These are phyloP conservation scores for Anagrus nilaparvatae DNA, from an alignment of 1,140 invertebrate genomes.

Conservation along the genomic window DNA sequence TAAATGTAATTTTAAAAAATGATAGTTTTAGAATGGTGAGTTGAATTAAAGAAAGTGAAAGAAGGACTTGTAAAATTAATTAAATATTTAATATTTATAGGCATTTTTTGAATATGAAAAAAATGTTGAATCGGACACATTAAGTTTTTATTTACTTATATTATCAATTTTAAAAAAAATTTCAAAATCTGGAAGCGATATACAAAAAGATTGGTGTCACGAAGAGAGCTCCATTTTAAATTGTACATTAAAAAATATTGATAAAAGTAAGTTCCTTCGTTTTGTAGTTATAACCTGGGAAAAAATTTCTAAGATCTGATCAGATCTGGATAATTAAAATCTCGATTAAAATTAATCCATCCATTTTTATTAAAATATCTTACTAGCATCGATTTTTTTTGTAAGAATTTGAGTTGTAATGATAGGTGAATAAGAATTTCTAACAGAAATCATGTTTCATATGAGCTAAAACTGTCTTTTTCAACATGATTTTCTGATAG, in stretches of 20 bases:
- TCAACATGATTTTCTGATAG: too few species aligned
- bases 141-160: constrained; percentile 29
- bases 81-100: constrained; percentile 14
- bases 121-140: constrained; percentile 9
- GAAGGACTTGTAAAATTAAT: background rate
- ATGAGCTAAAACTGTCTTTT: too few species aligned
- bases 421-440: too few species aligned
- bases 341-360: too few species aligned
- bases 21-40: constrained; percentile 24
- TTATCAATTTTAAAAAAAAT: constrained; percentile 28
- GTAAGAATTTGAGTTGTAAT: too few species aligned
- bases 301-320: too few species aligned
- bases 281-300: too few species aligned
- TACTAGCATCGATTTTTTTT: too few species aligned
- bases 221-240: constrained; percentile 24
- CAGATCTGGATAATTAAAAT: too few species aligned
- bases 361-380: too few species aligned
- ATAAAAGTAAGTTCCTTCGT: constrained; percentile 28
- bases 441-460: too few species aligned
- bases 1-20: constrained; percentile 21
- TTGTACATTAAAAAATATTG: constrained; percentile 23
- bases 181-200: constrained; percentile 17
- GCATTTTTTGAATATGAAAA: constrained; percentile 23
- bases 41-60: constrained; percentile 5
- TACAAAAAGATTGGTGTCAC: constrained; percentile 21